Conservation (phyloP, 2,113 vertebrate species). For the Calidris pugnax region DNA sequence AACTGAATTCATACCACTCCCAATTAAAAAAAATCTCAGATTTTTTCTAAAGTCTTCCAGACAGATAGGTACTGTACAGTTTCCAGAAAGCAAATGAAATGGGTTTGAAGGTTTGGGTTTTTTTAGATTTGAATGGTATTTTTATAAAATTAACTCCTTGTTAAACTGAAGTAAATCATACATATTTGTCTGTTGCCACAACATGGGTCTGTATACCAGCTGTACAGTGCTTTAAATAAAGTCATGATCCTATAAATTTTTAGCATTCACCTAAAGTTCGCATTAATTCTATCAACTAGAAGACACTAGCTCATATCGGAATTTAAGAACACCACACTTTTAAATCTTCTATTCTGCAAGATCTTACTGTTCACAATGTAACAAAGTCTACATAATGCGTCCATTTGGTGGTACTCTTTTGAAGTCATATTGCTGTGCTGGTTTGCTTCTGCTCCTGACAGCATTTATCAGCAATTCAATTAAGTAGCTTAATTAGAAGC, state of each 20-base stretch:
- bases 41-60: not conserved
- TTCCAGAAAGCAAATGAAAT: not conserved
- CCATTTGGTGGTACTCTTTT: not conserved
- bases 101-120: not conserved
- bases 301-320: not conserved
- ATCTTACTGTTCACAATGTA: not conserved
- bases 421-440: not conserved
- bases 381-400: not conserved
- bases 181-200: not conserved
- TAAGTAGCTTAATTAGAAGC: not conserved
- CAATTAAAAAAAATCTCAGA: not conserved
- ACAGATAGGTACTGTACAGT: rapidly evolving
- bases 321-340: not conserved
- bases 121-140: not conserved
- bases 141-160: not conserved
- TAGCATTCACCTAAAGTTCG: not conserved
- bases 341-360: not conserved
- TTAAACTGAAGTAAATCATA: not conserved
- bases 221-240: not conserved
- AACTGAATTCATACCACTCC: not conserved
- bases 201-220: not conserved
- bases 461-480: not conserved
- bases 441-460: not conserved
- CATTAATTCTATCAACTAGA: not conserved
- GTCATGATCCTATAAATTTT: not conserved